Conservation (phyloP, 2,113 vertebrate genomes). For the Rhea americana region DNA sequence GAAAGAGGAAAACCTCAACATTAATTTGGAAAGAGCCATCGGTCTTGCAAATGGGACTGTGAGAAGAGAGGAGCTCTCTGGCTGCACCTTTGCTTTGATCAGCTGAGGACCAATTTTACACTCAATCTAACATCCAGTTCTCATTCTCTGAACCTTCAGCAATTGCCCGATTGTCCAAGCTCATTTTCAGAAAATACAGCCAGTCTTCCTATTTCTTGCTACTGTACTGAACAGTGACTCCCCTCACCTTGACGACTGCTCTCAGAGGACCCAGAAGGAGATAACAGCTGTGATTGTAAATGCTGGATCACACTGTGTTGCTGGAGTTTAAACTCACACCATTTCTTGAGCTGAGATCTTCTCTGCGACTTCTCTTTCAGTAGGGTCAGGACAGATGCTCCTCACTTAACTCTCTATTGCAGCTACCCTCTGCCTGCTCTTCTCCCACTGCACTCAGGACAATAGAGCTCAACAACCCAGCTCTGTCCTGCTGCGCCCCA, state of each 20-base stretch:
- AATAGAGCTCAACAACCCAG: not conserved
- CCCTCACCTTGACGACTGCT: not conserved
- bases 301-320: not conserved
- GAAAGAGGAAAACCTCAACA: not conserved
- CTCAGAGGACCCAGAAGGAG: not conserved
- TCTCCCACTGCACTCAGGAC: fast-evolving
- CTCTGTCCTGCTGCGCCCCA: not conserved
- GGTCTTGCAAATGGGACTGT: not conserved
- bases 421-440: not conserved
- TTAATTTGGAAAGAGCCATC: not conserved
- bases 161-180: not conserved
- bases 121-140: not conserved
- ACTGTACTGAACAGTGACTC: not conserved
- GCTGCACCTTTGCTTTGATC: not conserved
- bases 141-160: not conserved
- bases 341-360: not conserved
- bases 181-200: not conserved
- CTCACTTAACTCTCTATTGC: fast-evolving
- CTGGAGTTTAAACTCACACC: not conserved
- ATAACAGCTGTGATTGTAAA: not conserved
- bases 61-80: not conserved
- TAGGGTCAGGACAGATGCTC: not conserved
- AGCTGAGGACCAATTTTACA: not conserved
- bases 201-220: not conserved
- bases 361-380: not conserved